Percentiles rank a stretch among this genome's conserved stretches.
Conservation (phyloP, 1,140 invertebrate genomes). For the Chionoecetes opilio region DNA sequence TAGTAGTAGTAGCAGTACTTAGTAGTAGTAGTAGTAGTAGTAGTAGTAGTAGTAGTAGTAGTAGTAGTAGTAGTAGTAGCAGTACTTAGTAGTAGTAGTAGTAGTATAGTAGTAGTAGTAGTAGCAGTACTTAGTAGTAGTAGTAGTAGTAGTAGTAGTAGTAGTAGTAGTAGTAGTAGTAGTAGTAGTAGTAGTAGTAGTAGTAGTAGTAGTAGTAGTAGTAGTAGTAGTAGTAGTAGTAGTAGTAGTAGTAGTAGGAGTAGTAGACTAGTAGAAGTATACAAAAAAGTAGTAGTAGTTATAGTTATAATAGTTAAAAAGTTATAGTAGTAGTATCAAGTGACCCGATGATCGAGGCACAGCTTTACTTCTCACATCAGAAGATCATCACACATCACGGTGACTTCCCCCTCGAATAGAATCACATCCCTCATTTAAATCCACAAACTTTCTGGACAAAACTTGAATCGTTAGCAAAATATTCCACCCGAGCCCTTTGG, state of each 20-base stretch:
- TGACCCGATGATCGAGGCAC: background rate
- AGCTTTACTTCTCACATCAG: background rate
- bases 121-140: background rate
- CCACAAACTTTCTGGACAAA: background rate
- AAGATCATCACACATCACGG: background rate
- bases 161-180: background rate
- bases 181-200: background rate
- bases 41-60: conserved; percentile 29
- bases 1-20: conserved; percentile 16
- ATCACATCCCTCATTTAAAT: conserved; percentile 9
- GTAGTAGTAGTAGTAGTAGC: conserved; percentile 29
- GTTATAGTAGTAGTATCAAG: background rate
- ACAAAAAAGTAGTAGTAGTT: background rate
- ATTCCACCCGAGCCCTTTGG: background rate
- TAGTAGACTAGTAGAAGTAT: background rate
- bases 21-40: conserved; percentile 27
- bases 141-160: background rate
- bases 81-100: background rate
- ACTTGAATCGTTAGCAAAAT: conserved; percentile 30
- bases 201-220: background rate
- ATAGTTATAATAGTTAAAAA: background rate
- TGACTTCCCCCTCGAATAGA: background rate
- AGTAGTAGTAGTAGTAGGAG: background rate
- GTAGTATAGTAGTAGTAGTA: background rate
- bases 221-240: background rate